These are phyloP conservation scores for Yponomeuta evonymella DNA, from an alignment of 2,888 invertebrate species.

Conservation along the genomic window DNA sequence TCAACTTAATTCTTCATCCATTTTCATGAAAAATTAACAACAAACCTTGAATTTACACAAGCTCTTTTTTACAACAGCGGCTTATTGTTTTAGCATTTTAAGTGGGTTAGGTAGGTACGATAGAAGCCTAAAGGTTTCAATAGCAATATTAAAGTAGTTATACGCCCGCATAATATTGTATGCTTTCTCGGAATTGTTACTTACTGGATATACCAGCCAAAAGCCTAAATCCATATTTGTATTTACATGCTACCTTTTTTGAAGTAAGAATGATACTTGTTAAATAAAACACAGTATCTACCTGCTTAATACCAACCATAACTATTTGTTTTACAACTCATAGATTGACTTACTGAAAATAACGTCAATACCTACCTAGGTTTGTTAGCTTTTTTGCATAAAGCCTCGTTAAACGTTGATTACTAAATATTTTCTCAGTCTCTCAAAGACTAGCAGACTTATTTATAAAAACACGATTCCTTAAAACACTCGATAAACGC, in stretches of 20 bases:
- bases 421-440: constrained; percentile 8
- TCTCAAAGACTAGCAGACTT: neutral
- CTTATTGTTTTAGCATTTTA: neutral
- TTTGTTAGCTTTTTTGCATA: neutral
- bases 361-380: neutral
- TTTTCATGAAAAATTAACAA: too few relatives aligned
- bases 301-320: too few relatives aligned
- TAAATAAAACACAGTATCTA: too few relatives aligned
- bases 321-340: too few relatives aligned
- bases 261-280: neutral
- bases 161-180: neutral
- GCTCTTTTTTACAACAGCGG: neutral
- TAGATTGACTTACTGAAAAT: neutral
- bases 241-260: neutral
- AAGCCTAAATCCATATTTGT: neutral
- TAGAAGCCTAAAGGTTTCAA: neutral
- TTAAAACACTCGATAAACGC: too few relatives aligned
- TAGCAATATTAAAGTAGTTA: neutral
- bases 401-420: neutral
- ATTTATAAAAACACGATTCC: too few relatives aligned
- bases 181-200: neutral
- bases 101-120: neutral
- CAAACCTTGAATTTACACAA: neutral
- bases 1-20: too few relatives aligned
- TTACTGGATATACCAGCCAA: neutral